Evolutionary conservation across 2,888 invertebrate genomes (phyloP).

Genomic region (Eupithecia tripunctaria): DNA sequence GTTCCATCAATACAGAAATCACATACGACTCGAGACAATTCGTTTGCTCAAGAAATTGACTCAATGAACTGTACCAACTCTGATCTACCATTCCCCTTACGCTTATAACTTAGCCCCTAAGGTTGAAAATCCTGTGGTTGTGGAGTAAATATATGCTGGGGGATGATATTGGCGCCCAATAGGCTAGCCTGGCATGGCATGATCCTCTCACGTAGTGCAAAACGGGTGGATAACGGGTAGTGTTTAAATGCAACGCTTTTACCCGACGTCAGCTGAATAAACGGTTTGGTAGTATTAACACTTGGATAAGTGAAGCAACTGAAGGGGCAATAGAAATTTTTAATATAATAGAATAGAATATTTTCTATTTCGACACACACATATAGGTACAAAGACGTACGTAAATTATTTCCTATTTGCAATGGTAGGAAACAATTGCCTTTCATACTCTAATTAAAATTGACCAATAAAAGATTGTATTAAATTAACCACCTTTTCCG

Average conservation of each 20-base stretch:
- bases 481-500: neutral
- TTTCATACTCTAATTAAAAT: neutral
- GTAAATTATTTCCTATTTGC: neutral
- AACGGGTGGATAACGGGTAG: constrained; percentile 51
- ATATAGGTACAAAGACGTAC: too few species aligned
- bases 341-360: too few species aligned
- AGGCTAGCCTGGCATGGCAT: constrained; percentile 50
- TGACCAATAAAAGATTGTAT: too few species aligned
- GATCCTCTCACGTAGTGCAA: constrained; percentile 53
- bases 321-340: neutral
- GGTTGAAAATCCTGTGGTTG: constrained; percentile 1
- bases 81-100: neutral
- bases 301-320: neutral
- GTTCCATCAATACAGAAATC: constrained; percentile 52
- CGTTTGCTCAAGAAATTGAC: constrained; percentile 63
- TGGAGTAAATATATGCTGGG: constrained; percentile 17
- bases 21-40: constrained; percentile 48
- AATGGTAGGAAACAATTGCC: neutral
- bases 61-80: constrained; percentile 53
- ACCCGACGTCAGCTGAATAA: neutral
- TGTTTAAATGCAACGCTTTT: constrained; percentile 9
- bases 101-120: neutral
- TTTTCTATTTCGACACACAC: too few species aligned
- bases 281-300: neutral
- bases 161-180: constrained; percentile 54